phyloP scores from a whole-genome alignment of 1,140 invertebrate genomes.

The Frieseomelitta varia region DNA sequence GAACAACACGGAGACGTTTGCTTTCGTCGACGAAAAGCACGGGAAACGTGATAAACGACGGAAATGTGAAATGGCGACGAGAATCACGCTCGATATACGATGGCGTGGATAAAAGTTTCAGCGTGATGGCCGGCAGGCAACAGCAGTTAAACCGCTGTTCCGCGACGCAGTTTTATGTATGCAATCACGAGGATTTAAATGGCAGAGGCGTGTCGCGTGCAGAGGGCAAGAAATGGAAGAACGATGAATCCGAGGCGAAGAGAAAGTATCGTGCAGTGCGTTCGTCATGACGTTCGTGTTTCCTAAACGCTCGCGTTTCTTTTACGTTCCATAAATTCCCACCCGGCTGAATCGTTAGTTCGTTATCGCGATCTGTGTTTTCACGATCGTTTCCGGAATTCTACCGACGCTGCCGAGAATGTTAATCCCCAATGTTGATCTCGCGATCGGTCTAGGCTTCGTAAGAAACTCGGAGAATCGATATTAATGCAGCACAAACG shows the following conservation, averaged over 20 bases:
- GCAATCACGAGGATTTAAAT: constrained; percentile 25
- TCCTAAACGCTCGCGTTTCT: constrained; percentile 37
- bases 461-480: not conserved
- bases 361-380: constrained; percentile 52
- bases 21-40: not conserved
- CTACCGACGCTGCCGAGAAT: not conserved
- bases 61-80: not conserved
- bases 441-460: not conserved
- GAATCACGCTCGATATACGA: not conserved
- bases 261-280: constrained; percentile 1
- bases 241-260: constrained; percentile 7
- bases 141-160: constrained; percentile 21
- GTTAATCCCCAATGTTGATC: not conserved
- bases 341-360: constrained; percentile 41
- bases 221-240: not conserved
- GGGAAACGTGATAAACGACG: not conserved
- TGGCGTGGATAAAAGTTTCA: not conserved
- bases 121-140: not conserved
- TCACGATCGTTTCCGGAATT: not conserved
- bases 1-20: not conserved
- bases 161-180: constrained; percentile 25
- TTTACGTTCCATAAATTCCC: constrained; percentile 58
- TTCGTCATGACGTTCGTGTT: not conserved
- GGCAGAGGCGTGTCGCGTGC: not conserved
- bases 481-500: not conserved